phyloP scores from a whole-genome alignment of 2,797 vertebrate species.

The Aselliscus stoliczkanus region DNA sequence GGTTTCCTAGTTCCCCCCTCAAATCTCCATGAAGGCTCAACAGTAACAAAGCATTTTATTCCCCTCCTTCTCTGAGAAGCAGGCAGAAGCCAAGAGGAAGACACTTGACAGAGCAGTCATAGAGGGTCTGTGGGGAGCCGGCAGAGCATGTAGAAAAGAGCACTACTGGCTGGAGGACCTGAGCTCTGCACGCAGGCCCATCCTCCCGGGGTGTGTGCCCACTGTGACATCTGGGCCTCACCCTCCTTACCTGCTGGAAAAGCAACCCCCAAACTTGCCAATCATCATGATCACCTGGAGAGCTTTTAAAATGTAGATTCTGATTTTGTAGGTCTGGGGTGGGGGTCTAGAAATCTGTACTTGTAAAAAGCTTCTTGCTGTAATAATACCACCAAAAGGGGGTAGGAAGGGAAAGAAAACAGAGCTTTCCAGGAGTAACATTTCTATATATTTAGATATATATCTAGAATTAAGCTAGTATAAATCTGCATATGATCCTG shows the following conservation, averaged over 20 bases:
- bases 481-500: not conserved
- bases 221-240: too few species aligned
- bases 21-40: not conserved
- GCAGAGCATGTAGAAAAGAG: not conserved
- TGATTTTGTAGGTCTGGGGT: not conserved
- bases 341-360: not conserved
- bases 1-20: not conserved
- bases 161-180: fast-evolving
- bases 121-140: not conserved
- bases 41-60: not conserved
- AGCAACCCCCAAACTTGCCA: not conserved
- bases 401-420: too few species aligned
- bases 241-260: not conserved
- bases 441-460: not conserved
- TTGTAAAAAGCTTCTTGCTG: not conserved
- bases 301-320: not conserved
- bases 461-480: not conserved
- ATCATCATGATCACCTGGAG: not conserved
- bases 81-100: not conserved
- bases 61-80: not conserved
- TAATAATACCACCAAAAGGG: not conserved
- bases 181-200: not conserved
- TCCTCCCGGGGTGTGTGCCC: too few species aligned
- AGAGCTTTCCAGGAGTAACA: not conserved
- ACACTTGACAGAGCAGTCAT: not conserved